These are phyloP conservation scores for Ivindomyrus marchei DNA, from an alignment of 2,113 vertebrate species.

Conservation along the genomic window DNA sequence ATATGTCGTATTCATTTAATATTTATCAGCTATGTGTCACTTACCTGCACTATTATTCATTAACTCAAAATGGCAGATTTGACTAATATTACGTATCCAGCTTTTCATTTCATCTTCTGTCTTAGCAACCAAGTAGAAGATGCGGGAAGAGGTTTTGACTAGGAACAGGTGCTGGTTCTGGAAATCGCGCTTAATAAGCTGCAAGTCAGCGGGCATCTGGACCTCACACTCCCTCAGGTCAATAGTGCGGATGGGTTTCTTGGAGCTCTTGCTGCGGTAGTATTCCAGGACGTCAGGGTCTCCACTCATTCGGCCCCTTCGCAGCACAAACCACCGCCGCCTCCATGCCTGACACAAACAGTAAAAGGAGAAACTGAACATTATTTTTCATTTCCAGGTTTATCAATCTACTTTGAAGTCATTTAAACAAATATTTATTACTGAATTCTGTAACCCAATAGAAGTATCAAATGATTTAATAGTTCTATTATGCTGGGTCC, in stretches of 20 bases:
- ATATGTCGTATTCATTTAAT: neutral
- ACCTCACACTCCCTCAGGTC: constrained; percentile 92
- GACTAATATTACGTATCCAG: constrained; percentile 87
- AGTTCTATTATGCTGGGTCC: neutral
- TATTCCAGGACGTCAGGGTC: constrained; percentile 93
- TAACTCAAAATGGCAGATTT: constrained; percentile 81
- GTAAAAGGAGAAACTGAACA: neutral
- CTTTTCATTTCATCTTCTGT: constrained; percentile 90
- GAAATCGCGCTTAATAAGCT: constrained; percentile 77
- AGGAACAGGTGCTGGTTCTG: constrained; percentile 85
- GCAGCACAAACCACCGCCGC: constrained; percentile 93
- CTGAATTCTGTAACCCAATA: neutral
- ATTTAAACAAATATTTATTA: neutral
- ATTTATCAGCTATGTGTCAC: constrained; percentile 1
- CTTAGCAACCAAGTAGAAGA: constrained; percentile 95
- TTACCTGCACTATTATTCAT: constrained; percentile 72
- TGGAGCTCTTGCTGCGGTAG: constrained; percentile 81
- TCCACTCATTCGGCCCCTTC: constrained; percentile 86
- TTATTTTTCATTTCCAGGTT: neutral
- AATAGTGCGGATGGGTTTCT: constrained; percentile 85
- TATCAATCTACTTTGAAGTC: neutral
- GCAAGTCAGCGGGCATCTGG: constrained; percentile 68
- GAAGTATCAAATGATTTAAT: neutral
- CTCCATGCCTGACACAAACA: constrained; percentile 76
- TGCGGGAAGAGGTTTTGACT: constrained; percentile 79